phyloP scores from a whole-genome alignment of 2,113 vertebrate genomes.

The Bambusicola thoracicus region DNA sequence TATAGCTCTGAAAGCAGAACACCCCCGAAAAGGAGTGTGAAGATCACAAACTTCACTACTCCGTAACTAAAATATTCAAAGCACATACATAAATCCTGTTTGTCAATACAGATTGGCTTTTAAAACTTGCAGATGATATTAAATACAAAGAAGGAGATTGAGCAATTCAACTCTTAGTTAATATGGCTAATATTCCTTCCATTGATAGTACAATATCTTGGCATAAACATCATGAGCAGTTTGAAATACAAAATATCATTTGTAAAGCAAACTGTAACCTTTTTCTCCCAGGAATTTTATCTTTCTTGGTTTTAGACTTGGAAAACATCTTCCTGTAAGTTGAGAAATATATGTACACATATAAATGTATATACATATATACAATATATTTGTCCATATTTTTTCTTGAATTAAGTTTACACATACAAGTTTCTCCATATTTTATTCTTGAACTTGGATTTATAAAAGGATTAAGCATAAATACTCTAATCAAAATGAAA shows the following conservation, averaged over 20 bases:
- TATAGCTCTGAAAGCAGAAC: not conserved
- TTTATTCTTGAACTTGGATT: not conserved
- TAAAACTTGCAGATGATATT: not conserved
- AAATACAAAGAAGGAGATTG: not conserved
- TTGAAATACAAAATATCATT: not conserved
- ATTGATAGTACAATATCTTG: not conserved
- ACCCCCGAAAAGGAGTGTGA: not conserved
- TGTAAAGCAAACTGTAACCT: not conserved
- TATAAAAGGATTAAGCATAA: not conserved
- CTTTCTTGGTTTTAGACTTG: not conserved
- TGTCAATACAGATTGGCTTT: not conserved
- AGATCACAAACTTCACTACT: not conserved
- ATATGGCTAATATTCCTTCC: not conserved
- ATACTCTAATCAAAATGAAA: not conserved
- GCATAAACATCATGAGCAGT: not conserved
- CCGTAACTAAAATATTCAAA: not conserved
- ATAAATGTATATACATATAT: not conserved
- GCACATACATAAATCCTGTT: not conserved
- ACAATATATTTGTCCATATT: not conserved
- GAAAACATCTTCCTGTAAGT: not conserved
- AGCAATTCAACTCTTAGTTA: not conserved
- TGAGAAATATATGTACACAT: not conserved
- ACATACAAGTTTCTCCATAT: not conserved
- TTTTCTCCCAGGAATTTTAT: not conserved
- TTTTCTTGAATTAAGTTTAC: not conserved